Evolutionary conservation across 2,797 vertebrate genomes (phyloP).

Genomic region (Pristis pectinata): DNA sequence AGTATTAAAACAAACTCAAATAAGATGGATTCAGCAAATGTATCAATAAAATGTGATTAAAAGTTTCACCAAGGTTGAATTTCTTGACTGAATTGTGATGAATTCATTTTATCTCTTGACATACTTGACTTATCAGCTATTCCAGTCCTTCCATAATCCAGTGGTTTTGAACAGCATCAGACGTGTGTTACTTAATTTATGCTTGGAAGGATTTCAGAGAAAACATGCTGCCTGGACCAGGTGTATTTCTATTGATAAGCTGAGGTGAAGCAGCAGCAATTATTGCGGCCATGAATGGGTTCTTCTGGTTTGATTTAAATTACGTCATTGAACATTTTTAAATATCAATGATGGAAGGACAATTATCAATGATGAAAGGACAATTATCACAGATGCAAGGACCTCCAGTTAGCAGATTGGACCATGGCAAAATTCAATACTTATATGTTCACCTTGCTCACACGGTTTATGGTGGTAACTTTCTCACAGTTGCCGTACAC

Average conservation of each 20-base stretch:
- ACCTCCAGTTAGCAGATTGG: neutral
- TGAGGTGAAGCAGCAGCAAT: neutral
- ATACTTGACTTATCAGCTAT: neutral
- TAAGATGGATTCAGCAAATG: neutral
- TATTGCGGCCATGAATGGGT: neutral
- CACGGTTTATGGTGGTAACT: neutral
- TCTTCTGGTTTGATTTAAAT: neutral
- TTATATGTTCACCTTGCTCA: neutral
- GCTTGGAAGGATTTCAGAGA: neutral
- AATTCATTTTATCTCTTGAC: neutral
- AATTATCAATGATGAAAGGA: neutral
- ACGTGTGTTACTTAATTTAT: neutral
- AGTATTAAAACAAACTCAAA: neutral
- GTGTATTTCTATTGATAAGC: neutral
- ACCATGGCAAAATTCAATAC: neutral
- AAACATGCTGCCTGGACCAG: neutral
- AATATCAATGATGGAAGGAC: neutral
- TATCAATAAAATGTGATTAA: neutral
- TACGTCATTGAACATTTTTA: neutral
- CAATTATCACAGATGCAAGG: neutral
- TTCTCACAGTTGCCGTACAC: too few species aligned
- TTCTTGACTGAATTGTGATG: neutral
- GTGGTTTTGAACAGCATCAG: neutral
- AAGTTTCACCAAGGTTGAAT: neutral
- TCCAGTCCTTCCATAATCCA: neutral